These are phyloP conservation scores for Drosophila sordidula DNA, from an alignment of 2,888 invertebrate species.

Conservation along the genomic window DNA sequence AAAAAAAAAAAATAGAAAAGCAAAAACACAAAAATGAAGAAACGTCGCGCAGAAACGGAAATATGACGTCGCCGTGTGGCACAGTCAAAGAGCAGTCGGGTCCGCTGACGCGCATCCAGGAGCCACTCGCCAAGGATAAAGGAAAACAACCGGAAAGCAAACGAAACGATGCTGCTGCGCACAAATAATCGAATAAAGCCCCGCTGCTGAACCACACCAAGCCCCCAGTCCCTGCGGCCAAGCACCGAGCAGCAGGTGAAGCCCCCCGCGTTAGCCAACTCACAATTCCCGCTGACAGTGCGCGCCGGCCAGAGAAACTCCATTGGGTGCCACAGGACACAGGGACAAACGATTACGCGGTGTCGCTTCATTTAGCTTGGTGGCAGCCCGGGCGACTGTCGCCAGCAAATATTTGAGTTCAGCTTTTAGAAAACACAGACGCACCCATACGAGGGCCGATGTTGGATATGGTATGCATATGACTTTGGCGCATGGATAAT, in stretches of 20 bases:
- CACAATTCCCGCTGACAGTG: conserved; percentile 13
- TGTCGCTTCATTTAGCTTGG: conserved; percentile 68
- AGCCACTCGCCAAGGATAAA: conserved; percentile 40
- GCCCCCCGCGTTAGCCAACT: conserved; percentile 5
- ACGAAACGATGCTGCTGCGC: conserved; percentile 76
- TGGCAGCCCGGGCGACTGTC: conserved; percentile 22
- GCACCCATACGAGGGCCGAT: conserved; percentile 27
- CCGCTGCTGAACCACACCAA: conserved; percentile 24
- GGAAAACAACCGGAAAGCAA: conserved; percentile 74
- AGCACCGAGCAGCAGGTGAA: conserved; percentile 4
- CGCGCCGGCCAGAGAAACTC: conserved; percentile 17
- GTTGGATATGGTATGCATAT: background rate
- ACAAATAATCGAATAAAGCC: conserved; percentile 74
- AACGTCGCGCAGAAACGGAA: conserved; percentile 52
- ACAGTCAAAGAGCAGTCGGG: conserved; percentile 58
- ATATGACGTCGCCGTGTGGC: conserved; percentile 68
- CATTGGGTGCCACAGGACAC: conserved; percentile 25
- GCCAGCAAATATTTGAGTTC: conserved; percentile 67
- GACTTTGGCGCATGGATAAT: too few species aligned
- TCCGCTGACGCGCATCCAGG: conserved; percentile 36
- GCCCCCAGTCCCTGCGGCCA: conserved; percentile 5
- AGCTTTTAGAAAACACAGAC: conserved; percentile 43
- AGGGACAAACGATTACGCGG: conserved; percentile 59
- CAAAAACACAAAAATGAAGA: conserved; percentile 9
- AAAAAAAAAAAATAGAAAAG: conserved; percentile 6